Evolutionary conservation across 2,888 invertebrate genomes (phyloP).

Genomic region (Hyposoter dolosus): DNA sequence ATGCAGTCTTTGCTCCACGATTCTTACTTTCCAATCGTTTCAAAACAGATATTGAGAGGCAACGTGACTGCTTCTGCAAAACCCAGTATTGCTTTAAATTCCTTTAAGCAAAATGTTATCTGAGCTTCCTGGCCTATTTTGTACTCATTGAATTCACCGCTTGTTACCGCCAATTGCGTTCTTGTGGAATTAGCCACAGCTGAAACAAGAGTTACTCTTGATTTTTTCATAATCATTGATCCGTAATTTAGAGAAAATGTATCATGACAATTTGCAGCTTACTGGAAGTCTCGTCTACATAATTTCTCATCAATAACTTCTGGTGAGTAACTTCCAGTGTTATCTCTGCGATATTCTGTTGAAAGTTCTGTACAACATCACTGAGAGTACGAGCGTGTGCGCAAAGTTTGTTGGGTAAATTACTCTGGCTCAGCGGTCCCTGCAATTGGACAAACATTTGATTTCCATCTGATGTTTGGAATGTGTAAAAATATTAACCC

Average conservation of each 20-base stretch:
- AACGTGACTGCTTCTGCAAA: conserved; percentile 92
- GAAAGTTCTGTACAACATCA: conserved; percentile 93
- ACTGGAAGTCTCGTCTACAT: conserved; percentile 89
- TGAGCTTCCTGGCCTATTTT: conserved; percentile 88
- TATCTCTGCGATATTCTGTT: conserved; percentile 91
- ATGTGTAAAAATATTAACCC: background rate
- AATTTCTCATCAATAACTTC: conserved; percentile 91
- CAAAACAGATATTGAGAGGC: conserved; percentile 90
- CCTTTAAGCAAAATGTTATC: conserved; percentile 94
- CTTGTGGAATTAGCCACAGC: conserved; percentile 89
- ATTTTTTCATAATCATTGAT: background rate
- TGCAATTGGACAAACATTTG: conserved; percentile 66
- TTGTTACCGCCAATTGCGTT: conserved; percentile 91
- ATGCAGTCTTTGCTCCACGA: background rate
- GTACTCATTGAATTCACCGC: conserved; percentile 91
- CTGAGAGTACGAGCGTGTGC: conserved; percentile 89
- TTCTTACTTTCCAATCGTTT: conserved; percentile 90
- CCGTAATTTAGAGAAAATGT: background rate
- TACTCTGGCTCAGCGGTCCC: conserved; percentile 83
- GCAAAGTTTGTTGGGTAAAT: conserved; percentile 85
- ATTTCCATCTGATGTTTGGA: background rate
- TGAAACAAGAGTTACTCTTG: conserved; percentile 79
- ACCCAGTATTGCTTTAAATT: conserved; percentile 91
- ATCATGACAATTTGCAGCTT: conserved; percentile 53
- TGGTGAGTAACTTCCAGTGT: conserved; percentile 90